Evolutionary conservation across 2,113 vertebrate species (phyloP).

Genomic region (Actenoides hombroni): DNA sequence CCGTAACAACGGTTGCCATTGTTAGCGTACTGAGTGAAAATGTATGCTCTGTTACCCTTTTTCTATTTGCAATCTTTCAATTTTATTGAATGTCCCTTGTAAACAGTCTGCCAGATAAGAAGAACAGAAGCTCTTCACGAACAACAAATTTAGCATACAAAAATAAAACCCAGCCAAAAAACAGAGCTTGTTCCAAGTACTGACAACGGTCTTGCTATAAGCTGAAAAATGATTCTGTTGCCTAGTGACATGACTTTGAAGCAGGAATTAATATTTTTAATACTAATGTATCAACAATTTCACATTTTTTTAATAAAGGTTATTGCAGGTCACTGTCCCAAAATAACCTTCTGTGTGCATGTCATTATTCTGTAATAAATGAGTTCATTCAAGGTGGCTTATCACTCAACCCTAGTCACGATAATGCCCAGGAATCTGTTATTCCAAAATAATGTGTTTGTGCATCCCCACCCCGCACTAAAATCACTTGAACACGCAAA

Average conservation of each 20-base stretch:
- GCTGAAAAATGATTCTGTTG: slow-evolving; percentile 37
- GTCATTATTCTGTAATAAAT: background rate
- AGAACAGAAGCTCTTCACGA: background rate
- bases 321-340: background rate
- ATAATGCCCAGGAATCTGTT: background rate
- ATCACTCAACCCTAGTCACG: background rate
- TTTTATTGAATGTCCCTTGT: background rate
- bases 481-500: background rate
- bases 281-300: background rate
- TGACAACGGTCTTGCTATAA: slow-evolving; percentile 12
- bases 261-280: slow-evolving; percentile 34
- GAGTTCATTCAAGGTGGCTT: background rate
- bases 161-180: slow-evolving; percentile 38
- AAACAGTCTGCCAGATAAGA: background rate
- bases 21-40: background rate
- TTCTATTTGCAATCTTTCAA: background rate
- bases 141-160: background rate
- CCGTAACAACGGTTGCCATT: background rate
- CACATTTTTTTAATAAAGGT: background rate
- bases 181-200: background rate
- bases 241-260: slow-evolving; percentile 34
- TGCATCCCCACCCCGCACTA: background rate
- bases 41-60: background rate
- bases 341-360: background rate
- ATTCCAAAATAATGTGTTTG: background rate